These are phyloP conservation scores for Caracal caracal DNA, from an alignment of 2,113 vertebrate species.

Conservation along the genomic window DNA sequence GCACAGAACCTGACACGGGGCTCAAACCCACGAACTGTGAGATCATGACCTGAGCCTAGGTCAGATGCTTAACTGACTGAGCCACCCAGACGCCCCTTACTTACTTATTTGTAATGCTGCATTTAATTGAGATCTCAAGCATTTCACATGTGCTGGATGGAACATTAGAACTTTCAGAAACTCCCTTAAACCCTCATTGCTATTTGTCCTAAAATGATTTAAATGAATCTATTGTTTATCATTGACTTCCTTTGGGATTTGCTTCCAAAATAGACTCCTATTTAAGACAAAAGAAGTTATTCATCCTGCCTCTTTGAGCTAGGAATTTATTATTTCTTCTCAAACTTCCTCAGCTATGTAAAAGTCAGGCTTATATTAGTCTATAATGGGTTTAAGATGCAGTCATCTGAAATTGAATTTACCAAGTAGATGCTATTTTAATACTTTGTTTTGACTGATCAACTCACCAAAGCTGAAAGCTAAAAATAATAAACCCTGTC, in stretches of 20 bases:
- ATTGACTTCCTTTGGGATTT: conserved; percentile 1
- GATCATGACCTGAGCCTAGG: no score
- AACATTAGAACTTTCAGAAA: not conserved
- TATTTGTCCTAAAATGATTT: conserved; percentile 24
- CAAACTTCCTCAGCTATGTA: not conserved
- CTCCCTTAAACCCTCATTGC: not conserved
- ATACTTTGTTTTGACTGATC: conserved; percentile 74
- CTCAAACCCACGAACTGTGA: no score
- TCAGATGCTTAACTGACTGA: no score
- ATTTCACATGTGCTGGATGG: not conserved
- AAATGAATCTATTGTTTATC: not conserved
- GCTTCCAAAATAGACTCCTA: not conserved
- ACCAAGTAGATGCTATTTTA: conserved; percentile 64
- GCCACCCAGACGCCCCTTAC: not conserved
- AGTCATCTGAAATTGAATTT: conserved; percentile 65
- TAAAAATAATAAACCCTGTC: conserved; percentile 70
- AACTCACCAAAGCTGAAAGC: conserved; percentile 62
- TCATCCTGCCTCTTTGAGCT: not conserved
- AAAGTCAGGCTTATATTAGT: not conserved
- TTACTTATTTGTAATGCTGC: not conserved
- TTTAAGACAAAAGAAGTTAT: conserved; percentile 15
- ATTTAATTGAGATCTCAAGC: not conserved
- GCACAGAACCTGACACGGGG: no score
- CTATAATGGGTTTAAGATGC: conserved; percentile 4
- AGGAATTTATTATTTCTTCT: conserved; percentile 8